Evolutionary conservation across 1,140 invertebrate genomes (phyloP), one percentile per base, ranked within the genome.

Genomic region (Pogonomyrmex barbatus): DNA sequence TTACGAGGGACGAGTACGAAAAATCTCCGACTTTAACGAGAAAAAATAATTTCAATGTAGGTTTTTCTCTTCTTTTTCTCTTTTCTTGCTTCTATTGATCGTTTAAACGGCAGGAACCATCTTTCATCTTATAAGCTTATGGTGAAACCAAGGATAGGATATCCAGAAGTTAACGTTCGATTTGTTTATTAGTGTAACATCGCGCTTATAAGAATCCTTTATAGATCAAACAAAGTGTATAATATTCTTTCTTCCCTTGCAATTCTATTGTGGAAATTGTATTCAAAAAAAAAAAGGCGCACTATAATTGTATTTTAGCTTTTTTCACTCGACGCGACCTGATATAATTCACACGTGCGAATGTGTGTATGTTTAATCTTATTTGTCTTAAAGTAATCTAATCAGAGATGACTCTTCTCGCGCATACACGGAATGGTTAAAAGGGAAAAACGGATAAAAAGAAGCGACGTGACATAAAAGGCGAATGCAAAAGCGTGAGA

Each of bases 1-100:
- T 70, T 70, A 56, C 45, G 56, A 68, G 56, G 10, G 39, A 60
- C 83, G 50, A 50, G 65, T 9, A 45, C 42, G 24, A 54, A 81
- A 81, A 81, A 47, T 45, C 68, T 39, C 2, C 30, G 30, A 63
- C 30, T 78, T 78, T 54, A 50, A 52, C n/a, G 30, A 70, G 36
- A 17, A 73, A 50, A 60, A 75, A 75, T 63, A 30, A 83, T 83
- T 73, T 79, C 9, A 47, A 73, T 52, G 39, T 17, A 36, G 24
- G 10, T 4, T 47, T 36, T 36, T 8, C 30, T 5, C 14, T 62
- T 62, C 42, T 33, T 30, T 30, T 68, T 50, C 14, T 14, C 30
- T 68, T 50, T 50, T 14, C 42, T 47, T 24, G 30, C 65, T 10
- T 36, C 30, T 6, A 67, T 30, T 73, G 14, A 45, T 39, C 42